Percentiles rank a stretch among this genome's conserved stretches.
phyloP scores from a whole-genome alignment of 2,888 invertebrate genomes.

The Stictocephala bisonia region DNA sequence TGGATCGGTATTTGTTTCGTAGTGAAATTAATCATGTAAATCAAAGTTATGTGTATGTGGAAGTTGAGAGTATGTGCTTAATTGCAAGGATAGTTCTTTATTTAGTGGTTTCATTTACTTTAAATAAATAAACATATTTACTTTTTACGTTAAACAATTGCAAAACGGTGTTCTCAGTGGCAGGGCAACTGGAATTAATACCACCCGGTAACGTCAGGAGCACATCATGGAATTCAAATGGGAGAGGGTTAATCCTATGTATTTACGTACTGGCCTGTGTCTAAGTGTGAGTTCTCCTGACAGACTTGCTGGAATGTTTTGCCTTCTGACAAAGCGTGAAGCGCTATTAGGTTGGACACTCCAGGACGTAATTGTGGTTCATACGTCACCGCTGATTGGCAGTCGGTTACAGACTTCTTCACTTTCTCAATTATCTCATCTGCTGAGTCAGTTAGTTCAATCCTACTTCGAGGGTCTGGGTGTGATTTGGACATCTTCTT shows the following conservation, averaged over 20 bases:
- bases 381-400: slow-evolving; percentile 83
- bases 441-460: slow-evolving; percentile 81
- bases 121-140: no score
- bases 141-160: no score
- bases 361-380: slow-evolving; percentile 84
- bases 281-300: slow-evolving; percentile 71
- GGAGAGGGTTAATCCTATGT: slow-evolving; percentile 8
- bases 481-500: slow-evolving; percentile 99
- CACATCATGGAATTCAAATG: no score
- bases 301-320: slow-evolving; percentile 76
- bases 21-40: no score
- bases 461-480: slow-evolving; percentile 78
- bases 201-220: no score
- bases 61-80: no score
- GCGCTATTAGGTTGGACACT: slow-evolving; percentile 87
- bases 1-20: no score
- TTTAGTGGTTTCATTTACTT: no score
- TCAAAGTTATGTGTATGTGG: no score
- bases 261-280: slow-evolving; percentile 76
- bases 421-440: slow-evolving; percentile 78
- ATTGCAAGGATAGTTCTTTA: no score
- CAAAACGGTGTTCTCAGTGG: no score
- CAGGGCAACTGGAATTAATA: no score
- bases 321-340: slow-evolving; percentile 82
- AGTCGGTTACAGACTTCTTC: slow-evolving; percentile 92